Evolutionary conservation across 2,888 invertebrate genomes (phyloP).

Genomic region (Hirtodrosophila histrioides): DNA sequence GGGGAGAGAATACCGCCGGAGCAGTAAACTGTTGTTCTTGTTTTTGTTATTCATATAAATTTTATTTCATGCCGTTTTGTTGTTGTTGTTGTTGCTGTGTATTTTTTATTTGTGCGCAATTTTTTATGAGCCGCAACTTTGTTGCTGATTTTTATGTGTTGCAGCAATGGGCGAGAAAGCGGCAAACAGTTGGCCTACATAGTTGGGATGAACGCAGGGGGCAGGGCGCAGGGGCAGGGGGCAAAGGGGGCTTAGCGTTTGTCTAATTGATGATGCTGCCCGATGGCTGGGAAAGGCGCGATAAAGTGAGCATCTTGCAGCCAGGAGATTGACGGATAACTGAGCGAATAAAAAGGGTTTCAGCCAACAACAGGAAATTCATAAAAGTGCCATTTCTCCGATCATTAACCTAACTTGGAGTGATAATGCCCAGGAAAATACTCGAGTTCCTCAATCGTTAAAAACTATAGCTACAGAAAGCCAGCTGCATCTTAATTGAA

Average conservation of each 20-base stretch:
- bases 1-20: slow-evolving; percentile 11
- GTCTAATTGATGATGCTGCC: slow-evolving; percentile 64
- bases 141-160: slow-evolving; percentile 78
- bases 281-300: slow-evolving; percentile 10
- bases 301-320: slow-evolving; percentile 41
- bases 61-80: slow-evolving; percentile 74
- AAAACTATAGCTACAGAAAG: too few relatives aligned
- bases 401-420: slow-evolving; percentile 5
- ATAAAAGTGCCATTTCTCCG: slow-evolving; percentile 16
- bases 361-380: slow-evolving; percentile 21
- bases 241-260: slow-evolving; percentile 45
- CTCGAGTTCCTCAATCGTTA: too few relatives aligned
- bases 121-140: slow-evolving; percentile 77
- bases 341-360: slow-evolving; percentile 12
- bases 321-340: slow-evolving; percentile 26
- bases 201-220: slow-evolving; percentile 16
- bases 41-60: slow-evolving; percentile 78
- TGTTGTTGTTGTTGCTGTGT: slow-evolving; percentile 26
- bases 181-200: slow-evolving; percentile 72
- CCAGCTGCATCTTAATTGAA: too few relatives aligned
- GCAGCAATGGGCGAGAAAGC: slow-evolving; percentile 72
- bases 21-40: slow-evolving; percentile 72
- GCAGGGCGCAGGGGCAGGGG: not conserved
- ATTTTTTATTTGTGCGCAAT: slow-evolving; percentile 61
- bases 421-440: too few relatives aligned